Conservation (phyloP, 1,140 invertebrate genomes). For the Macrobrachium nipponense region DNA sequence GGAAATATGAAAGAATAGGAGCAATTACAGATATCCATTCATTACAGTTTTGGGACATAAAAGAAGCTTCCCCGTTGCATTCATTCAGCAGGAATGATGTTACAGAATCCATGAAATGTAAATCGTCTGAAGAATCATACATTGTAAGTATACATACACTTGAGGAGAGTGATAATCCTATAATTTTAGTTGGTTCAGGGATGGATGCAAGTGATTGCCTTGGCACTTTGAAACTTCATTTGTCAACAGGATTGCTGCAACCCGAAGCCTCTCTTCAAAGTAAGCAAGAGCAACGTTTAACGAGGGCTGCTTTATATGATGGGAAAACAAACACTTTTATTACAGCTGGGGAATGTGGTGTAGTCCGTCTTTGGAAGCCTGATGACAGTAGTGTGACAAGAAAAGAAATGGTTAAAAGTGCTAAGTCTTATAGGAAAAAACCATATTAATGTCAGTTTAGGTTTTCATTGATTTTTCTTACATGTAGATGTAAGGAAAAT, state of each 20-base stretch:
- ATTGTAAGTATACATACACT: constrained; percentile 7
- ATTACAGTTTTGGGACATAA: constrained; percentile 79
- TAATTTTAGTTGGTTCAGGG: constrained; percentile 38
- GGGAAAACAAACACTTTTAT: constrained; percentile 27
- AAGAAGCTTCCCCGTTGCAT: constrained; percentile 73
- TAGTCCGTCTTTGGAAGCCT: constrained; percentile 33
- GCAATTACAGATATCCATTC: constrained; percentile 50
- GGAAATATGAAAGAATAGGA: constrained; percentile 27
- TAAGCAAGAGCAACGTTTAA: constrained; percentile 21
- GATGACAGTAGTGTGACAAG: background rate
- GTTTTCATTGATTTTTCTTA: no score
- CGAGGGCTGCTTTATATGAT: constrained; percentile 28
- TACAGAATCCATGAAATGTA: constrained; percentile 69
- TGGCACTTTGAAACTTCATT: constrained; percentile 35
- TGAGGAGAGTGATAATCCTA: constrained; percentile 2
- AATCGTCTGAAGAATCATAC: constrained; percentile 48
- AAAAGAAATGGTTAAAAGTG: constrained; percentile 19
- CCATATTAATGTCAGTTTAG: constrained; percentile 24
- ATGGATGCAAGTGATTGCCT: constrained; percentile 26
- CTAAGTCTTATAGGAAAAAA: constrained; percentile 28
- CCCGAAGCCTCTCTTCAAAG: constrained; percentile 29
- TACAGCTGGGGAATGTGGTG: constrained; percentile 50
- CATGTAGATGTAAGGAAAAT: no score
- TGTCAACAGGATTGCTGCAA: constrained; percentile 13
- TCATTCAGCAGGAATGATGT: constrained; percentile 74